Evolutionary conservation across 2,888 invertebrate species (phyloP).

Genomic region (Ctena decussata): DNA sequence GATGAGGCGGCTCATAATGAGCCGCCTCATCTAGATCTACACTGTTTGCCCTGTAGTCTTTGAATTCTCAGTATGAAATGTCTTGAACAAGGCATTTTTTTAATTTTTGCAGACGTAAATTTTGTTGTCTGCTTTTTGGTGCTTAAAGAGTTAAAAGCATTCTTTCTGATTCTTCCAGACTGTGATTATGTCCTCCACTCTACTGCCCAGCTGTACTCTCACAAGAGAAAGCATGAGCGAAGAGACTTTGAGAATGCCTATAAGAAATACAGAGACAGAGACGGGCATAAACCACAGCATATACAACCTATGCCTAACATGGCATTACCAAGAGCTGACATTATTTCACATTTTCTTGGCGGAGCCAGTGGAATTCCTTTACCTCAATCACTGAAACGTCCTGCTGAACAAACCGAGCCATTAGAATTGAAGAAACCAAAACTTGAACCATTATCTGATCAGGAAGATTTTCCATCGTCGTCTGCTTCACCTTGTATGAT

Average conservation of each 20-base stretch:
- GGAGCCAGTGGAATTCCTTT: neutral
- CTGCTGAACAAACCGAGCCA: slow-evolving; percentile 37
- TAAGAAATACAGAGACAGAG: slow-evolving; percentile 91
- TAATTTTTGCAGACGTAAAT: too few relatives aligned
- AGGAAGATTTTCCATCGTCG: slow-evolving; percentile 7
- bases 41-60: too few relatives aligned
- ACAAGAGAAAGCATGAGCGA: slow-evolving; percentile 98
- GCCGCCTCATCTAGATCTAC: too few relatives aligned
- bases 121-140: too few relatives aligned
- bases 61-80: too few relatives aligned
- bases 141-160: too few relatives aligned
- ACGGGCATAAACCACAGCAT: slow-evolving; percentile 71
- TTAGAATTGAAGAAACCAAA: slow-evolving; percentile 60
- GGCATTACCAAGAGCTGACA: slow-evolving; percentile 44
- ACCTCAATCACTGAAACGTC: slow-evolving; percentile 40
- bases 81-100: too few relatives aligned
- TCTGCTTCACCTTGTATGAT: neutral
- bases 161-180: slow-evolving; percentile 72
- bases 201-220: slow-evolving; percentile 98
- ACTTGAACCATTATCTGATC: slow-evolving; percentile 45
- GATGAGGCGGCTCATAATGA: too few relatives aligned
- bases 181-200: slow-evolving; percentile 99
- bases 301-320: slow-evolving; percentile 6
- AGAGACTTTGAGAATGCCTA: slow-evolving; percentile 92
- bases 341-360: slow-evolving; percentile 18